Conservation (phyloP, 1,140 invertebrate species). For the Dreissena rostriformis region DNA sequence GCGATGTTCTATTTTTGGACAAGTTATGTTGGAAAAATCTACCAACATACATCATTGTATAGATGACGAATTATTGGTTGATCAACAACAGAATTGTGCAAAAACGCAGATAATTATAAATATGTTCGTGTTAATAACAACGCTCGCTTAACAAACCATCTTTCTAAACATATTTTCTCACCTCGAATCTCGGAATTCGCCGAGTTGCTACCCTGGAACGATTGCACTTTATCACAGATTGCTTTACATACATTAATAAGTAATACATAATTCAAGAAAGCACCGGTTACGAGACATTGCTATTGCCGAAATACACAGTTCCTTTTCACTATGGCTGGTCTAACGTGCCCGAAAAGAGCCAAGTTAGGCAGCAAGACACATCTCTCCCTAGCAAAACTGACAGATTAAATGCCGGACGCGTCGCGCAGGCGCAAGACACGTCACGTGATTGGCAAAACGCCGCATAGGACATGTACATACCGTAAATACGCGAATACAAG, state of each 20-base stretch:
- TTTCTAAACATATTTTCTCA: conserved; percentile 25
- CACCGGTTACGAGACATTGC: conserved; percentile 51
- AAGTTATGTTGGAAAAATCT: too few relatives aligned
- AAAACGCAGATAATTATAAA: too few relatives aligned
- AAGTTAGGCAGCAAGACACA: conserved; percentile 54
- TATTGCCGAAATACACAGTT: conserved; percentile 50
- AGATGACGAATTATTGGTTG: too few relatives aligned
- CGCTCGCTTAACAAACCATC: too few relatives aligned
- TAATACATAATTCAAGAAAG: conserved; percentile 55
- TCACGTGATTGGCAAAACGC: conserved; percentile 41
- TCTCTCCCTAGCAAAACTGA: conserved; percentile 46
- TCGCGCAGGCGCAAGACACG: conserved; percentile 44
- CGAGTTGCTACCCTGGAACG: conserved; percentile 57
- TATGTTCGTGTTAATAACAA: too few relatives aligned
- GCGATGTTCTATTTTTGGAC: too few relatives aligned
- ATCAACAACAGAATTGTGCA: too few relatives aligned
- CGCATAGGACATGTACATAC: conserved; percentile 9
- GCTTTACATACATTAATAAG: conserved; percentile 41
- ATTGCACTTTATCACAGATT: conserved; percentile 57
- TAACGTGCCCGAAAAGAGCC: conserved; percentile 58
- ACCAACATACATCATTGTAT: too few relatives aligned
- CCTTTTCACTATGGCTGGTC: conserved; percentile 13
- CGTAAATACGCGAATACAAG: conserved; percentile 39
- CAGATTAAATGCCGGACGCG: conserved; percentile 55
- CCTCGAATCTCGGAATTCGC: conserved; percentile 56